Evolutionary conservation across 2,113 vertebrate genomes (phyloP).

Genomic region (Tautogolabrus adspersus): DNA sequence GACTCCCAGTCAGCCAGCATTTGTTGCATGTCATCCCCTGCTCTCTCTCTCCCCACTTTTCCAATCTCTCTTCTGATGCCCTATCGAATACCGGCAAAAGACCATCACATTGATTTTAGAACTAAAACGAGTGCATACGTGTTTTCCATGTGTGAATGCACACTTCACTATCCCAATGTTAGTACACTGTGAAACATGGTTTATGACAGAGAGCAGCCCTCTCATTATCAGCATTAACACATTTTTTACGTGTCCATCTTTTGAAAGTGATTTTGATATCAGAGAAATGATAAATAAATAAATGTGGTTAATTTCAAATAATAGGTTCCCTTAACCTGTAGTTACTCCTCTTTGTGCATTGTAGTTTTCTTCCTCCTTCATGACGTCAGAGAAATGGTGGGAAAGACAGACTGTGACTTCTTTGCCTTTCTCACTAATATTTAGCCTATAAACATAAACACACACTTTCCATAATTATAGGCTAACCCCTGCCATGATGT

Average conservation of each 20-base stretch:
- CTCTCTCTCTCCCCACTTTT: too few relatives aligned
- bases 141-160: not conserved
- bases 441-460: conserved; percentile 72
- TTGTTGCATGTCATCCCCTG: too few relatives aligned
- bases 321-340: not conserved
- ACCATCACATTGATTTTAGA: too few relatives aligned
- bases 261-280: not conserved
- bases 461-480: conserved; percentile 78
- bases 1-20: too few relatives aligned
- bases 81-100: too few relatives aligned
- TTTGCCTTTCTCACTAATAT: conserved; percentile 61
- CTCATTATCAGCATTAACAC: not conserved
- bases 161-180: not conserved
- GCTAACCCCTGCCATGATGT: conserved; percentile 37
- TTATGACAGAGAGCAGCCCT: not conserved
- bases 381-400: conserved; percentile 23
- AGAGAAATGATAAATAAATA: not conserved
- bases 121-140: too few relatives aligned
- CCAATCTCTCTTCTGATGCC: too few relatives aligned
- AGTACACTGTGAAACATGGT: not conserved
- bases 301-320: not conserved
- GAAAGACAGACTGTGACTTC: conserved; percentile 24
- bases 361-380: not conserved
- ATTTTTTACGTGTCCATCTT: not conserved
- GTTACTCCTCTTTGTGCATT: not conserved